Percentiles rank a stretch among this genome's conserved stretches.
These are phyloP conservation scores for Agriopis aurantiaria DNA, from an alignment of 2,888 invertebrate species.

Conservation along the genomic window DNA sequence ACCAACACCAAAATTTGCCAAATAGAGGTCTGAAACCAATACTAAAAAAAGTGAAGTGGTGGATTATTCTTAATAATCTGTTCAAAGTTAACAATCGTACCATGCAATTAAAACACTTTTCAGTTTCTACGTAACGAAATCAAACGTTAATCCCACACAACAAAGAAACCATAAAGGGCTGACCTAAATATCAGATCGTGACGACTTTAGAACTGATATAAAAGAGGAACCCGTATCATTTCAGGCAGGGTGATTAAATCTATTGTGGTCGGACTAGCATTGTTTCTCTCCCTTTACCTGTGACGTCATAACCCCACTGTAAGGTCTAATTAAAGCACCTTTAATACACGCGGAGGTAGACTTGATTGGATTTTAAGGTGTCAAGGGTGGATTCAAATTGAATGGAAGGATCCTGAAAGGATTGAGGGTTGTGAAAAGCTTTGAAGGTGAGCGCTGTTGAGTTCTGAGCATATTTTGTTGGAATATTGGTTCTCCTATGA, in stretches of 20 bases:
- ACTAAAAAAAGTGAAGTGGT: too few relatives aligned
- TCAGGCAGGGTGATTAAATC: constrained; percentile 62
- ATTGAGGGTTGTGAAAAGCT: constrained; percentile 14
- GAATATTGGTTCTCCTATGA: background rate
- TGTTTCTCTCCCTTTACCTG: constrained; percentile 54
- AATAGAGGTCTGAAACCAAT: too few relatives aligned
- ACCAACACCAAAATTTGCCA: too few relatives aligned
- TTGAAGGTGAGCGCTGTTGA: constrained; percentile 7
- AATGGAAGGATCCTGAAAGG: constrained; percentile 42
- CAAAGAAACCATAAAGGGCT: constrained; percentile 23
- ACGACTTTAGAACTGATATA: constrained; percentile 18
- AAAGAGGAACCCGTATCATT: constrained; percentile 53
- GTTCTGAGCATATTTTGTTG: constrained; percentile 2
- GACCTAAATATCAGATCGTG: constrained; percentile 25
- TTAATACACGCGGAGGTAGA: constrained; percentile 56
- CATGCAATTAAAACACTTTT: background rate
- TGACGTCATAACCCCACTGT: constrained; percentile 61
- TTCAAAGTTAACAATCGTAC: background rate
- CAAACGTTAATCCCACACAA: constrained; percentile 6
- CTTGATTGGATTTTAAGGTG: constrained; percentile 75
- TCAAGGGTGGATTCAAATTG: constrained; percentile 59
- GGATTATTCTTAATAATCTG: too few relatives aligned
- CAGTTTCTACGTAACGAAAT: constrained; percentile 3
- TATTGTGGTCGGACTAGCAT: constrained; percentile 62
- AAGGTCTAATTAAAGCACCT: constrained; percentile 70